Conservation (phyloP, 2,113 vertebrate genomes). For the Tamias sibiricus region DNA sequence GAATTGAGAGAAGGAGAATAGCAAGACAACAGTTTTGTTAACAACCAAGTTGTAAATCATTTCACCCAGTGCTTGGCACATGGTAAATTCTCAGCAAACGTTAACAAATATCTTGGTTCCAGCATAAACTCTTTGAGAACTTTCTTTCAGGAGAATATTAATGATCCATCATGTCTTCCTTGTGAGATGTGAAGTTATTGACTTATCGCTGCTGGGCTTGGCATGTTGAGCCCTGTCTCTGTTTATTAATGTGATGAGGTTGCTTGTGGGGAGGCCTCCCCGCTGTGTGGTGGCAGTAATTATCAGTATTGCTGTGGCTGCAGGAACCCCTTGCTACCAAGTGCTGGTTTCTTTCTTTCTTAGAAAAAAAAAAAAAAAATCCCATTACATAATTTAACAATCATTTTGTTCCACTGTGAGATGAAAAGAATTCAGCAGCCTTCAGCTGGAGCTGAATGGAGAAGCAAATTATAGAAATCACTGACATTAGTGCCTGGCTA, state of each 20-base stretch:
- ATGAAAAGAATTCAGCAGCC: constrained; percentile 69
- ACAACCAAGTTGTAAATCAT: background rate
- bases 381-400: constrained; percentile 64
- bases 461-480: constrained; percentile 75
- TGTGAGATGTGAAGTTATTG: constrained; percentile 55
- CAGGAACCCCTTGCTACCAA: background rate
- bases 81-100: constrained; percentile 16
- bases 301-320: constrained; percentile 3
- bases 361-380: constrained; percentile 20
- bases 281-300: constrained; percentile 17
- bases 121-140: constrained; percentile 19
- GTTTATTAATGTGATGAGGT: constrained; percentile 64
- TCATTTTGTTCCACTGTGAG: constrained; percentile 75
- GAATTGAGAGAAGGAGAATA: constrained; percentile 7
- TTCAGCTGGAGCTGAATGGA: constrained; percentile 66
- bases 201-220: background rate
- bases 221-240: constrained; percentile 40
- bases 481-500: constrained; percentile 72
- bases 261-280: constrained; percentile 17
- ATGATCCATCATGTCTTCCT: constrained; percentile 46
- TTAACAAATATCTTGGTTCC: background rate
- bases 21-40: background rate
- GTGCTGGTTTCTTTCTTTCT: background rate
- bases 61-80: background rate
- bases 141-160: constrained; percentile 1